Conservation (phyloP, 2,888 invertebrate species). For the Ophion slaviceki region DNA sequence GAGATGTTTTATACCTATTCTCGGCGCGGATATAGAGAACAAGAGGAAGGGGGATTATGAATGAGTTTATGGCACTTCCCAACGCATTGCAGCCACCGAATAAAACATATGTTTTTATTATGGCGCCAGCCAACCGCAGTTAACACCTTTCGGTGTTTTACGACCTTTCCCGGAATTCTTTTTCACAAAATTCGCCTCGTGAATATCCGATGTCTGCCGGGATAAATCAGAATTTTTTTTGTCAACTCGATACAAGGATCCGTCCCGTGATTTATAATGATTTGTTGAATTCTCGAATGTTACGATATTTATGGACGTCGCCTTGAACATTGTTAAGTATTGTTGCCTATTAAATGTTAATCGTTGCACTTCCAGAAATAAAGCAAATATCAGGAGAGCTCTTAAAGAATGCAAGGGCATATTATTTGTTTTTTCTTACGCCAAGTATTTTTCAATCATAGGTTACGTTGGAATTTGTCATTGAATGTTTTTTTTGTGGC, state of each 20-base stretch:
- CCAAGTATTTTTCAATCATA: neutral
- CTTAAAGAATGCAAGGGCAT: neutral
- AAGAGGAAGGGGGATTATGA: constrained; percentile 65
- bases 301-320: neutral
- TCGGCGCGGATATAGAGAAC: constrained; percentile 38
- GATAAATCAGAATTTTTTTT: constrained; percentile 18
- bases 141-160: constrained; percentile 69
- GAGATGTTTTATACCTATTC: constrained; percentile 64
- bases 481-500: neutral
- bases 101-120: constrained; percentile 74
- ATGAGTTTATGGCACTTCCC: constrained; percentile 71
- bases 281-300: neutral
- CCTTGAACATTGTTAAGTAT: neutral
- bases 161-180: constrained; percentile 59
- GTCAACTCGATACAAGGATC: neutral
- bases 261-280: neutral
- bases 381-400: neutral
- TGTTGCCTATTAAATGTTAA: neutral
- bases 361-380: neutral
- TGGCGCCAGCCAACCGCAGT: constrained; percentile 72
- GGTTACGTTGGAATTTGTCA: neutral
- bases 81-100: constrained; percentile 65
- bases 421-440: neutral
- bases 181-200: constrained; percentile 41
- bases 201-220: constrained; percentile 38